Percentiles rank a stretch among this genome's conserved stretches.
These are phyloP conservation scores for Rhinophrynus dorsalis DNA, from an alignment of 2,797 vertebrate genomes.

Conservation along the genomic window DNA sequence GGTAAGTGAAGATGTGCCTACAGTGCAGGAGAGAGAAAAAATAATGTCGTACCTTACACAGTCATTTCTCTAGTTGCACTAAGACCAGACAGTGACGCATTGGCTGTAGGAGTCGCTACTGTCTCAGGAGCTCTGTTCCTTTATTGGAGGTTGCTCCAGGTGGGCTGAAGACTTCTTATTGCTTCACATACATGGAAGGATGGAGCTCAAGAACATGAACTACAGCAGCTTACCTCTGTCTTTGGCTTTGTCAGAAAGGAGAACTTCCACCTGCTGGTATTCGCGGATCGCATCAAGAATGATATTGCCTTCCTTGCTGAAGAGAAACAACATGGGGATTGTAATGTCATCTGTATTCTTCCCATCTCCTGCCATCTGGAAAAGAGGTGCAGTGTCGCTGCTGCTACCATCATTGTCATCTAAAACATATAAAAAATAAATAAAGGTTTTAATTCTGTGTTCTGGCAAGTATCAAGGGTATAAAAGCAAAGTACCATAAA, in stretches of 20 bases:
- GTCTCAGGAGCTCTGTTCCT: not conserved
- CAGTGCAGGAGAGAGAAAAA: too few relatives aligned
- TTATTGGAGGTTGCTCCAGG: not conserved
- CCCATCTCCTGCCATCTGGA: conserved; percentile 98
- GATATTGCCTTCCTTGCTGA: conserved; percentile 96
- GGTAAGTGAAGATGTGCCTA: too few relatives aligned
- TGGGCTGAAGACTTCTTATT: not conserved
- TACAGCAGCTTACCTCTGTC: conserved; percentile 83
- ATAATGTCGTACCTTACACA: too few relatives aligned
- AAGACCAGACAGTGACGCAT: too few relatives aligned
- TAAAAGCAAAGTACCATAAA: too few relatives aligned
- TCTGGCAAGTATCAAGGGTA: too few relatives aligned
- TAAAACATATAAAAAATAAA: conserved; percentile 53
- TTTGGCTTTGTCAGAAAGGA: conserved; percentile 94
- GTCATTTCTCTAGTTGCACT: too few relatives aligned
- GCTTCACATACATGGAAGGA: not conserved
- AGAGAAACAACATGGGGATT: conserved; percentile 93
- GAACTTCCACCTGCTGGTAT: conserved; percentile 90
- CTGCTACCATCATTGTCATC: conserved; percentile 98
- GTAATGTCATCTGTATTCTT: conserved; percentile 91
- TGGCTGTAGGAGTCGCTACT: too few relatives aligned
- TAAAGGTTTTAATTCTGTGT: not conserved
- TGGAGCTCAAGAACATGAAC: not conserved
- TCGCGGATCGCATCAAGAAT: conserved; percentile 89
- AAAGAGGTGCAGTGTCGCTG: conserved; percentile 95